A percentile compares a stretch with the other conserved stretches of the same genome.
These are phyloP conservation scores for Diadema setosum DNA, from an alignment of 35 echinoderm and acorn worm species.

Conservation along the genomic window DNA sequence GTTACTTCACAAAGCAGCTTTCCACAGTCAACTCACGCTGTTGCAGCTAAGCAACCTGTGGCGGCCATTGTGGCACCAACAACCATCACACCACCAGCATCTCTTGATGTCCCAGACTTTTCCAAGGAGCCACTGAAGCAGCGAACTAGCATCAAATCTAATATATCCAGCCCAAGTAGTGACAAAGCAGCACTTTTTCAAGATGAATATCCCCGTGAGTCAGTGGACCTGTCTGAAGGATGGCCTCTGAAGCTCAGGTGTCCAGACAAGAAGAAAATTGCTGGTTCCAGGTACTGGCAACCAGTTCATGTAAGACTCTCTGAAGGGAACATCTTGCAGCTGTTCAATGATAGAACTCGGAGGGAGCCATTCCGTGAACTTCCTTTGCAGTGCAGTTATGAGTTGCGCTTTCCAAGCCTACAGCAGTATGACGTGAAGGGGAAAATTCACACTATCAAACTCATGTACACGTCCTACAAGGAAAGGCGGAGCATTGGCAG, in stretches of 20 bases:
- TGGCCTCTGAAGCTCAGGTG: conserved; percentile 82
- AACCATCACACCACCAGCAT: conserved; percentile 8
- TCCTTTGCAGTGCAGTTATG: conserved; percentile 88
- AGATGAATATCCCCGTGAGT: conserved; percentile 66
- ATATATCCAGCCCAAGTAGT: neutral
- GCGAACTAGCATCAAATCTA: neutral
- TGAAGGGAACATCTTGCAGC: conserved; percentile 75
- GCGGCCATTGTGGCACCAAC: conserved; percentile 23
- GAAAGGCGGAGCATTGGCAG: conserved; percentile 57
- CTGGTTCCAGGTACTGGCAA: conserved; percentile 87
- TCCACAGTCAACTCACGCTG: neutral
- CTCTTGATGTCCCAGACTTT: neutral
- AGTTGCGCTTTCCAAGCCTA: conserved; percentile 53
- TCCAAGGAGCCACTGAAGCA: neutral
- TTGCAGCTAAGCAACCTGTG: neutral
- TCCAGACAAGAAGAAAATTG: conserved; percentile 90
- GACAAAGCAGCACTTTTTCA: conserved; percentile 16
- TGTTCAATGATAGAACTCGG: conserved; percentile 34
- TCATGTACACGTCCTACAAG: conserved; percentile 83
- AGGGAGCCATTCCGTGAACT: conserved; percentile 85
- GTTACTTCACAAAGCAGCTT: neutral
- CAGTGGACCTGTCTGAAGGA: conserved; percentile 48
- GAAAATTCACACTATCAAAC: conserved; percentile 95
- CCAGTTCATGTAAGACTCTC: conserved; percentile 69
- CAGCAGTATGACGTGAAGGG: conserved; percentile 69